phyloP scores from a whole-genome alignment of 2,797 vertebrate genomes.

The Pipistrellus nathusii region DNA sequence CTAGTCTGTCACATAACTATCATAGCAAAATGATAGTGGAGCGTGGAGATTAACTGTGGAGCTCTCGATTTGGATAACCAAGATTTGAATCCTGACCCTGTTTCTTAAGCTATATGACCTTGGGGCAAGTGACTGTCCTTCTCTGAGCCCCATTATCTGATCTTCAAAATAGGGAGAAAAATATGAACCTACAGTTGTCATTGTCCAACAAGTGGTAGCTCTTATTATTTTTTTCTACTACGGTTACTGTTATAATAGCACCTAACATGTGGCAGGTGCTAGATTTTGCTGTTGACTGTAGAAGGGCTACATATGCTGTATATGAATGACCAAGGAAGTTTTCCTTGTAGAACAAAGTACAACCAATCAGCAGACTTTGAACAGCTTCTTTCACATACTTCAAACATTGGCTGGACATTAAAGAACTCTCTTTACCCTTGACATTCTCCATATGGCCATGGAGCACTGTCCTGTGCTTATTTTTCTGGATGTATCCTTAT shows the following conservation, averaged over 20 bases:
- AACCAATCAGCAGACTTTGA: constrained; percentile 7
- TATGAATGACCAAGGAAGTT: constrained; percentile 6
- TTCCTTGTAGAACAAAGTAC: neutral
- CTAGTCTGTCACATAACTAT: neutral
- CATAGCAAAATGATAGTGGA: neutral
- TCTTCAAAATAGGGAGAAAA: neutral
- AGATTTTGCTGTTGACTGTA: neutral
- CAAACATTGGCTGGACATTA: constrained; percentile 63
- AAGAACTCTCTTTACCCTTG: neutral
- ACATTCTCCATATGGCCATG: constrained; percentile 4
- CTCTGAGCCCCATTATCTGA: neutral
- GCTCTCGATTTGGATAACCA: neutral
- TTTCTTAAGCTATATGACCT: neutral
- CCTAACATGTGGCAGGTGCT: neutral
- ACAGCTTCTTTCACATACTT: constrained; percentile 41
- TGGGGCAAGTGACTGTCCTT: neutral
- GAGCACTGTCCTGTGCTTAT: constrained; percentile 15
- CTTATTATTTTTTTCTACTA: neutral
- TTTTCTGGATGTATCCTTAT: constrained; percentile 44
- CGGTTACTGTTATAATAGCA: neutral
- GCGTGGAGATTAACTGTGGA: neutral
- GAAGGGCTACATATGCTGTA: neutral
- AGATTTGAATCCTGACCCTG: neutral
- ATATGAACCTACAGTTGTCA: no score
- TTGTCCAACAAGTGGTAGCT: neutral